Evolutionary conservation across 2,113 vertebrate species (phyloP).

Genomic region (Lagenorhynchus albirostris): DNA sequence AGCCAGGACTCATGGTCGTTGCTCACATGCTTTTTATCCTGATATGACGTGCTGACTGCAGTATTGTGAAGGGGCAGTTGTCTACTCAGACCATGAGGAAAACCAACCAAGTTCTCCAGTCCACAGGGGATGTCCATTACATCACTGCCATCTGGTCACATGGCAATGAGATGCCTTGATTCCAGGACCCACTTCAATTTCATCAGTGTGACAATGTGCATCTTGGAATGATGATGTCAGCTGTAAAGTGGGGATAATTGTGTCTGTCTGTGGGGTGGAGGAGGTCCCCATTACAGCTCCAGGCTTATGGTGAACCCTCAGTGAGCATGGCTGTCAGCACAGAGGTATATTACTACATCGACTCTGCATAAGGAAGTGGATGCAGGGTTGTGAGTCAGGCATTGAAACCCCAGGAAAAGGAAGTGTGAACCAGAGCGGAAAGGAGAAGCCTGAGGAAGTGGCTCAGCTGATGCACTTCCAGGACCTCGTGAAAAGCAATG

Average conservation of each 20-base stretch:
- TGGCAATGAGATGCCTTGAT: background rate
- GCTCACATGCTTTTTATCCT: background rate
- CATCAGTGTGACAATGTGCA: background rate
- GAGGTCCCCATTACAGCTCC: background rate
- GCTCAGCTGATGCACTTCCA: slow-evolving; percentile 30
- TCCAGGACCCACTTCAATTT: background rate
- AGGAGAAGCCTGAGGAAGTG: slow-evolving; percentile 14
- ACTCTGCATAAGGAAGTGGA: background rate
- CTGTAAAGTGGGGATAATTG: background rate
- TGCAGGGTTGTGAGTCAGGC: background rate
- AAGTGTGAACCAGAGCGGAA: background rate
- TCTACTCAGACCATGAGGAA: background rate
- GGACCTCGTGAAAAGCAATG: slow-evolving; percentile 52
- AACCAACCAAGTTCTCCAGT: background rate
- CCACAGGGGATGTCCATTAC: background rate
- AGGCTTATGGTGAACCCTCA: background rate
- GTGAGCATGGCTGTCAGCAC: background rate
- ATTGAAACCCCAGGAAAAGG: background rate
- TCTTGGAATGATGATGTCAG: background rate
- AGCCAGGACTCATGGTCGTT: background rate
- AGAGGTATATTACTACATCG: accelerated
- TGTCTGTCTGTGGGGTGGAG: background rate
- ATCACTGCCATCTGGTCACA: background rate
- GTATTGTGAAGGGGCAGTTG: background rate
- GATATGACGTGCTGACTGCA: background rate